These are phyloP conservation scores for Aix galericulata DNA, from an alignment of 2,113 vertebrate species.

Conservation along the genomic window DNA sequence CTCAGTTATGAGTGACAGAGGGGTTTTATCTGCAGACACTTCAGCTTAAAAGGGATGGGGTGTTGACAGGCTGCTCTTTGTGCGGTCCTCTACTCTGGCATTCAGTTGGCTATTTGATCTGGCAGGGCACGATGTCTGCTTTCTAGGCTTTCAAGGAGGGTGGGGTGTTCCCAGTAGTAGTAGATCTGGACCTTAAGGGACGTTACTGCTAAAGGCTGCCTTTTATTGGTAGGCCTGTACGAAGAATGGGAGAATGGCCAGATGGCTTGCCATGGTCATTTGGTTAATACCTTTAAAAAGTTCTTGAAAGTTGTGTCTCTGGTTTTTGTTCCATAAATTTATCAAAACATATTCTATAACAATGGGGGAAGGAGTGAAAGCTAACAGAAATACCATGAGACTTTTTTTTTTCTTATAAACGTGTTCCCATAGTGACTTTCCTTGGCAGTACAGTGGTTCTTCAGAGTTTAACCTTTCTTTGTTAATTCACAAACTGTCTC, in stretches of 20 bases:
- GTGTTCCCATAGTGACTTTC: not conserved
- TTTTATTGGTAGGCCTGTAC: not conserved
- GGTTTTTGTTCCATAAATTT: not conserved
- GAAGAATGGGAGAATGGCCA: not conserved
- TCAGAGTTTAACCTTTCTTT: not conserved
- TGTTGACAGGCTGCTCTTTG: not conserved
- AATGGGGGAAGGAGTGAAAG: not conserved
- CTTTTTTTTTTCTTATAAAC: not conserved
- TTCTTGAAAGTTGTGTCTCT: not conserved
- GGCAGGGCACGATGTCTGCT: not conserved
- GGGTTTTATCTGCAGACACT: not conserved
- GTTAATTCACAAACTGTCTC: not conserved
- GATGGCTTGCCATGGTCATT: not conserved
- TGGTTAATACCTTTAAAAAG: not conserved
- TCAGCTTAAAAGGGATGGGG: not conserved
- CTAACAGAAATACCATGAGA: not conserved
- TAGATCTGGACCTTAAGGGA: not conserved
- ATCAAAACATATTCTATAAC: not conserved
- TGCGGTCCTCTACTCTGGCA: not conserved
- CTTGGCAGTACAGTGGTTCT: not conserved
- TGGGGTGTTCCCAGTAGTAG: not conserved
- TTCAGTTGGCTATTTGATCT: not conserved
- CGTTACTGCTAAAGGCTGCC: not conserved
- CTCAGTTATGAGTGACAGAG: not conserved
- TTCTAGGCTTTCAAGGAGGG: not conserved